Evolutionary conservation across 2,113 vertebrate genomes (phyloP), one percentile per base, ranked within the genome.

Genomic region (Melanostigma gelatinosum): DNA sequence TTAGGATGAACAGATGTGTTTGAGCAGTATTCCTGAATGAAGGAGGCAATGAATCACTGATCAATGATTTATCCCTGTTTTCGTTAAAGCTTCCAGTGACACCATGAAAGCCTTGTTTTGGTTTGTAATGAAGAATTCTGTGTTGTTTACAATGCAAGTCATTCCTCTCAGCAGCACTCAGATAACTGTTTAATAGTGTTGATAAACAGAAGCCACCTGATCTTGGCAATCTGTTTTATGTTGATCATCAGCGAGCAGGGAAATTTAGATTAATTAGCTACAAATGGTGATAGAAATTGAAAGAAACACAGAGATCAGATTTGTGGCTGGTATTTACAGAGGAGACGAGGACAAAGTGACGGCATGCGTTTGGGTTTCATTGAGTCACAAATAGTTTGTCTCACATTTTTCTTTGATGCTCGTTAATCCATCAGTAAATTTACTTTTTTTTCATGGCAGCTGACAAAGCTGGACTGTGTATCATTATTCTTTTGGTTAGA

Each of bases 201-300:
- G 72, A 88, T 85, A 82, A 90, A 87, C 77, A 84, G 48, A 77
- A 70, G 67, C 79, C 77, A 76, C 87, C 78, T 85, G 80, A 87
- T 87, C 42, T 54, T 62, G 54, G 80, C 77, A 91, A 85, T 80
- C 83, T 74, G 67, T 72, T 76, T 87, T 83, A 75, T 87, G 87
- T 86, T 82, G 65, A 84, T 88, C 77, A 44, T 78, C 76, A 77
- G 78, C 70, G 82, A 75, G 78, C 42, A 12, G 50, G 52, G 29
- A 85, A 84, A 87, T 90, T 88, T 58, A 60, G 76, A 89, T 88
- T 88, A 86, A 88, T 90, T 86, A 86, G 64, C 65, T 68, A 74
- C 80, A 88, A 89, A 89, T 85, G 86, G 81, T 72, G 76, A 82
- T 72, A 57, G 64, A 84, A 85, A 88, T 88, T 78, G 72, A 73